Evolutionary conservation across 2,113 vertebrate species (phyloP).

Genomic region (Clarias batrachus): DNA sequence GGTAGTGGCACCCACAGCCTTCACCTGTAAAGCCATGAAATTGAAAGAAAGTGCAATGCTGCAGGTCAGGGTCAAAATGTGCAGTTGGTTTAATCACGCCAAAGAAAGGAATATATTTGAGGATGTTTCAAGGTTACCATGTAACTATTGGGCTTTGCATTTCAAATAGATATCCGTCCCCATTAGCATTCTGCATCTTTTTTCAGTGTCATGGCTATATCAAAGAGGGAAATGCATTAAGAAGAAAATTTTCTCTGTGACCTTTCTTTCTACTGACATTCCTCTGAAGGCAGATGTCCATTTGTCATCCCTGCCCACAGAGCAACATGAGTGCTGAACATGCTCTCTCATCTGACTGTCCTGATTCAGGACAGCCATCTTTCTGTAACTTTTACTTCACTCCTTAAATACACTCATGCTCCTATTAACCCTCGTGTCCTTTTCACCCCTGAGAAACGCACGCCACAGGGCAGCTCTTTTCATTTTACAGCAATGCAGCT

Average conservation of each 20-base stretch:
- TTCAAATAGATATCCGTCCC: conserved; percentile 11
- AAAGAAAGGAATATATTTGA: conserved; percentile 24
- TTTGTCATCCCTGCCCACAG: conserved; percentile 42
- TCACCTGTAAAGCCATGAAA: conserved; percentile 40
- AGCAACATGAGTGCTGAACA: conserved; percentile 45
- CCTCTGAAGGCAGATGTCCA: conserved; percentile 33
- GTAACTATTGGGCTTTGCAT: conserved; percentile 9
- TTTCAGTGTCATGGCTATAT: conserved; percentile 20
- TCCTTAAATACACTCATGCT: not conserved
- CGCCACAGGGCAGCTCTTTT: conserved; percentile 2
- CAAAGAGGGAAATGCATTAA: conserved; percentile 25
- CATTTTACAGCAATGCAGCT: not conserved
- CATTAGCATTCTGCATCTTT: conserved; percentile 23
- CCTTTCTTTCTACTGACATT: conserved; percentile 34
- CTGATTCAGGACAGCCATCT: conserved; percentile 31
- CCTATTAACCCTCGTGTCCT: not conserved
- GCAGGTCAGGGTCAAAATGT: conserved; percentile 33
- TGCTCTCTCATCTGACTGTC: conserved; percentile 2
- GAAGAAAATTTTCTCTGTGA: conserved; percentile 17
- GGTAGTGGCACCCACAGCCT: conserved; percentile 29
- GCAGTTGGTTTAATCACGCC: conserved; percentile 24
- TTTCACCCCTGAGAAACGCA: not conserved
- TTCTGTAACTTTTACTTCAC: conserved; percentile 25
- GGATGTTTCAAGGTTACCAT: conserved; percentile 31
- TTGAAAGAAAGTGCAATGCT: conserved; percentile 33